Conservation (phyloP, 2,797 vertebrate species). For the Lacerta viridis region DNA sequence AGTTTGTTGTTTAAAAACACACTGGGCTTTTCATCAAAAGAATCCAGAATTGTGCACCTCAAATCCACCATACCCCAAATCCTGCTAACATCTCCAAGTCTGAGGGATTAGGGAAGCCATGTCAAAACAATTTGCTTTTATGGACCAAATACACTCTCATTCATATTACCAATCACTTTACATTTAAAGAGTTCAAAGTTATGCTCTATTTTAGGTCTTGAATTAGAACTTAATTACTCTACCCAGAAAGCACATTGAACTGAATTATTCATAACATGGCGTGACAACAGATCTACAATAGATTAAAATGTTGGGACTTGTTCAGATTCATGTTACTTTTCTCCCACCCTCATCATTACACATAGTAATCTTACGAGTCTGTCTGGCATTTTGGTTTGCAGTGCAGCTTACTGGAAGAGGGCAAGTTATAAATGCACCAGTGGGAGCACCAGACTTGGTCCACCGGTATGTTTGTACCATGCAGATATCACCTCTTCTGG, state of each 20-base stretch:
- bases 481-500: too few species aligned
- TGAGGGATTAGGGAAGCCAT: neutral
- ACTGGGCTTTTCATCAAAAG: neutral
- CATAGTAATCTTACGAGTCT: neutral
- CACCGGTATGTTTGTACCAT: too few species aligned
- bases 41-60: neutral
- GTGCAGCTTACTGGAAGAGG: too few species aligned
- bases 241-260: neutral
- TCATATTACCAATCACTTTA: neutral
- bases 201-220: neutral
- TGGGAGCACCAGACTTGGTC: too few species aligned
- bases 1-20: too few species aligned
- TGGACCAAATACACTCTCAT: neutral
- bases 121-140: neutral
- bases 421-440: too few species aligned
- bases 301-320: too few species aligned
- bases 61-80: too few species aligned
- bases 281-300: too few species aligned
- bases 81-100: too few species aligned
- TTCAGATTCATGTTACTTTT: neutral
- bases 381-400: neutral
- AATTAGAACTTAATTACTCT: neutral
- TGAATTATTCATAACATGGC: neutral
- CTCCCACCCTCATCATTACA: neutral
- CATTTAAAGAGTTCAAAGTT: neutral